Percentiles rank a stretch among this genome's conserved stretches.
Conservation (phyloP, 2,113 vertebrate species). For the Taxidea taxus region DNA sequence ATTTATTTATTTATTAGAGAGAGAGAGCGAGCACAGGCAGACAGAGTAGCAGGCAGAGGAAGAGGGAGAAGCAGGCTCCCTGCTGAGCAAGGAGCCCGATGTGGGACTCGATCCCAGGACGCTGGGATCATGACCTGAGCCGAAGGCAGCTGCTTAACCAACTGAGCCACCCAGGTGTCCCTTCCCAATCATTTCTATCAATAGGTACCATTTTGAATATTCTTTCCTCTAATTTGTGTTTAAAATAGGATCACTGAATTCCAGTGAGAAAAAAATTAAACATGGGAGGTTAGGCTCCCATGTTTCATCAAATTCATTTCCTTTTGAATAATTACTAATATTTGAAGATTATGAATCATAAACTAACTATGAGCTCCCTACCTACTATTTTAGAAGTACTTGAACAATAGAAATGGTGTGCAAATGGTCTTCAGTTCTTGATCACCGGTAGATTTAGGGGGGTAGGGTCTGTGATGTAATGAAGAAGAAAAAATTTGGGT, state of each 20-base stretch:
- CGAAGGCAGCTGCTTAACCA: too few relatives aligned
- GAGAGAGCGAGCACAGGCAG: too few relatives aligned
- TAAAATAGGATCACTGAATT: constrained; percentile 9
- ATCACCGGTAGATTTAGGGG: neutral
- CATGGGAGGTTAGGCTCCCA: neutral
- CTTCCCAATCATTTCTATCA: constrained; percentile 54
- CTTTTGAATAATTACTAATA: constrained; percentile 61
- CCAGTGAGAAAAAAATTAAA: constrained; percentile 41
- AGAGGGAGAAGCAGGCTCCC: too few relatives aligned
- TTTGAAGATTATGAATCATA: constrained; percentile 69
- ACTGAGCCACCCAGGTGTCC: too few relatives aligned
- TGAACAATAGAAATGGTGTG: constrained; percentile 56
- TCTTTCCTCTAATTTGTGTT: constrained; percentile 52
- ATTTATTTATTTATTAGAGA: too few relatives aligned
- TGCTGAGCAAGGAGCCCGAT: too few relatives aligned
- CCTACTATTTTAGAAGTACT: constrained; percentile 44
- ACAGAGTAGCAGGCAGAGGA: too few relatives aligned
- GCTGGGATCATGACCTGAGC: too few relatives aligned
- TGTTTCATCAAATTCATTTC: constrained; percentile 47
- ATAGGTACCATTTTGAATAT: neutral
- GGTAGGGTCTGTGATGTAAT: neutral
- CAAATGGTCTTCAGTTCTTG: constrained; percentile 1
- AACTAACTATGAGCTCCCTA: constrained; percentile 21
- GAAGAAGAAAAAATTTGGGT: too few relatives aligned
- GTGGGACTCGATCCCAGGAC: too few relatives aligned